Percentiles rank a stretch among this genome's conserved stretches.
phyloP scores from a whole-genome alignment of 2,113 vertebrate genomes.

The Oncorhynchus keta region DNA sequence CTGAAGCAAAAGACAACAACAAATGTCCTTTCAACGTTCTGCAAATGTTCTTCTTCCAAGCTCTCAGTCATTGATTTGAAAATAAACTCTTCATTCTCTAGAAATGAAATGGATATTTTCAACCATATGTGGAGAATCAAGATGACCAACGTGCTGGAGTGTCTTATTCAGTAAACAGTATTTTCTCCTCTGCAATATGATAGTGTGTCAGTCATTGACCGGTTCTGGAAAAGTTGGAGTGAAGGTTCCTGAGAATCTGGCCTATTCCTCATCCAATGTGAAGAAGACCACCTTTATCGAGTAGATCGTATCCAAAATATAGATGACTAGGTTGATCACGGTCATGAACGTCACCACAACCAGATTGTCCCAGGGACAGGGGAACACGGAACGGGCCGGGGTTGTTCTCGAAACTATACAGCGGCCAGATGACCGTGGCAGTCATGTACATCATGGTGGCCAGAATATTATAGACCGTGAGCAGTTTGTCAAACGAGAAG shows the following conservation, averaged over 20 bases:
- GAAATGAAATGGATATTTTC: no score
- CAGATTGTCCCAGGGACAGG: slow-evolving; percentile 60
- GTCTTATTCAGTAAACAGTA: no score
- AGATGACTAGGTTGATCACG: slow-evolving; percentile 79
- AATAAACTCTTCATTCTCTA: no score
- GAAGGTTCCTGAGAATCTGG: neutral
- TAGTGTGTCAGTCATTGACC: no score
- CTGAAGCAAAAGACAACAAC: neutral
- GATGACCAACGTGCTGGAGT: neutral
- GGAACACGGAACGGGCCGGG: accelerated
- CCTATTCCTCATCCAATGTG: slow-evolving; percentile 8
- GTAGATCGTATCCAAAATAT: slow-evolving; percentile 77
- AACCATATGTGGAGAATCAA: neutral
- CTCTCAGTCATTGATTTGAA: no score
- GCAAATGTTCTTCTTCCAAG: no score
- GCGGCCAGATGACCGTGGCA: slow-evolving; percentile 80
- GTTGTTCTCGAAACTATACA: slow-evolving; percentile 63
- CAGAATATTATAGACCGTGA: slow-evolving; percentile 75
- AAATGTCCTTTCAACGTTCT: neutral
- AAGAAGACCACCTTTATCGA: slow-evolving; percentile 77
- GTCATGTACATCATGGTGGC: slow-evolving; percentile 78
- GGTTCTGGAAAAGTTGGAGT: neutral
- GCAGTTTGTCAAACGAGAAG: slow-evolving; percentile 69
- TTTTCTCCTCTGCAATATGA: no score
- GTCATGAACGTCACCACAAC: slow-evolving; percentile 81